Conservation (phyloP, 64 coral and sea anemone species). For the Montipora cactus region DNA sequence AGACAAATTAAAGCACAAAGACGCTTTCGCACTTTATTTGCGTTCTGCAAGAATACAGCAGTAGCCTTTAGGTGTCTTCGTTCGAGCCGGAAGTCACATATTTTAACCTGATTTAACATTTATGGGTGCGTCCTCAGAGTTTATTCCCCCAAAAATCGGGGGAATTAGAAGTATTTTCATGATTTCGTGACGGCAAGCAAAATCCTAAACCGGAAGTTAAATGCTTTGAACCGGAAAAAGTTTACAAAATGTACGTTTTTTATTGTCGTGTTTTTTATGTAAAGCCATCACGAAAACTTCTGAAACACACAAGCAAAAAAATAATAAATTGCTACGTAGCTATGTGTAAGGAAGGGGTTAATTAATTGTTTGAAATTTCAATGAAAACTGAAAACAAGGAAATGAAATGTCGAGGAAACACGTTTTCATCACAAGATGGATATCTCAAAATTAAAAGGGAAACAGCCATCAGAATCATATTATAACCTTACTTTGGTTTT, state of each 20-base stretch:
- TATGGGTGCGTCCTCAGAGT: neutral
- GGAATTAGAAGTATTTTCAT: neutral
- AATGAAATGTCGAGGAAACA: neutral
- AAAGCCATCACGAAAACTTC: neutral
- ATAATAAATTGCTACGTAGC: too few species aligned
- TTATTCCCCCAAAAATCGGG: neutral
- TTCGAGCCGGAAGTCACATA: neutral
- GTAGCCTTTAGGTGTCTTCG: too few species aligned
- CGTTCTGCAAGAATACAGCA: neutral
- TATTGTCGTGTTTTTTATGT: neutral
- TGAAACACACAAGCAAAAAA: neutral
- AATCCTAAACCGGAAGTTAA: neutral
- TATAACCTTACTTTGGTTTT: neutral
- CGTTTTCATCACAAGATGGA: neutral
- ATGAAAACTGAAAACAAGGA: neutral
- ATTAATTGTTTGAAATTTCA: neutral
- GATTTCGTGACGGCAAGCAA: neutral
- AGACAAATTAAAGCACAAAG: neutral
- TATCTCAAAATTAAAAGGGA: neutral
- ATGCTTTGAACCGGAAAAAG: neutral
- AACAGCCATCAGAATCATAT: neutral
- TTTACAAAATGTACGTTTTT: neutral
- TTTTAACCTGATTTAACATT: neutral
- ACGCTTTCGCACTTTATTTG: constrained; percentile 8
- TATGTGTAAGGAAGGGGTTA: too few species aligned